phyloP scores from a whole-genome alignment of 2,888 invertebrate genomes.

The Epicampocera succincta region DNA sequence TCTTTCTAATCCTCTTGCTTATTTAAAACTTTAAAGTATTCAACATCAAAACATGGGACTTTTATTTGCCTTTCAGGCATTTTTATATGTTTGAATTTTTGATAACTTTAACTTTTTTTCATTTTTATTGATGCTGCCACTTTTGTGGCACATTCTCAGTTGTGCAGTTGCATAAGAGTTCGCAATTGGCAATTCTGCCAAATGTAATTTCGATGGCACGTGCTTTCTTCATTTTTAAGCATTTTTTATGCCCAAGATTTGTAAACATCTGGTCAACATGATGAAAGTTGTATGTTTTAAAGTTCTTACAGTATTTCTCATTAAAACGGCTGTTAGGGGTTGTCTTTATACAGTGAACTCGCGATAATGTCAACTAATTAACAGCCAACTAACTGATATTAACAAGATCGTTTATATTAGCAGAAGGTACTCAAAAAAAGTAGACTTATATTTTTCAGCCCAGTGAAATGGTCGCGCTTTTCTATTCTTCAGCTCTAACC shows the following conservation, averaged over 20 bases:
- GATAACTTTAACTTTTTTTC: neutral
- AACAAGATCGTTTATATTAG: too few relatives aligned
- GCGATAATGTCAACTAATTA: too few relatives aligned
- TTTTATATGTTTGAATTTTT: conserved; percentile 16
- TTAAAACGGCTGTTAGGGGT: neutral
- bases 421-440: too few relatives aligned
- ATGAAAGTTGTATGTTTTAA: neutral
- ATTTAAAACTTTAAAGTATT: neutral
- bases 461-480: too few relatives aligned
- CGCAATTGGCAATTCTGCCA: conserved; percentile 53
- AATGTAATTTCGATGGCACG: conserved; percentile 55
- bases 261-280: too few relatives aligned
- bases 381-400: too few relatives aligned
- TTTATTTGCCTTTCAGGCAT: conserved; percentile 8
- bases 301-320: neutral
- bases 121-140: conserved; percentile 7
- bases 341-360: neutral
- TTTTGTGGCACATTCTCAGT: conserved; percentile 22
- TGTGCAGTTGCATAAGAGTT: conserved; percentile 30
- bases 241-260: conserved; percentile 36
- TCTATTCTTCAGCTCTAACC: too few relatives aligned
- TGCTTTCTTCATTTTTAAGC: conserved; percentile 56
- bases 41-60: too few relatives aligned
- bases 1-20: neutral
- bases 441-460: too few relatives aligned